A percentile compares a stretch with the other conserved stretches of the same genome.
phyloP scores from a whole-genome alignment of 1,140 invertebrate species.

The Brachionus rubens region DNA sequence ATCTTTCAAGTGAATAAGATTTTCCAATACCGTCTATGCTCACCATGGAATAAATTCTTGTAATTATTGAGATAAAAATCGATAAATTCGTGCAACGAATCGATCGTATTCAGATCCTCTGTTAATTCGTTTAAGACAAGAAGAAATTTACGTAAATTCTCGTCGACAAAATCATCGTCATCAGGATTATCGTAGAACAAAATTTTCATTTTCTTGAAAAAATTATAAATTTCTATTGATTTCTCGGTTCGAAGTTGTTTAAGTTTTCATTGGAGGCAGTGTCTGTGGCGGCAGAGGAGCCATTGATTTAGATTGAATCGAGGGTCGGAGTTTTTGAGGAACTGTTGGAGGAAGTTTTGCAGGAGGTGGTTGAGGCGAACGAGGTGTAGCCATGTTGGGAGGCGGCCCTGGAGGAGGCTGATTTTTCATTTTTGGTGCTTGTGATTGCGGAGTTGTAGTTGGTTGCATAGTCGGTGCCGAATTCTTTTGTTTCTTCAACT shows the following conservation, averaged over 20 bases:
- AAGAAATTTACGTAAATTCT: no score
- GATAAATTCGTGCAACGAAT: no score
- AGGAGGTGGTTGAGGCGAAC: neutral
- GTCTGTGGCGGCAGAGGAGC: neutral
- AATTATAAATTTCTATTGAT: no score
- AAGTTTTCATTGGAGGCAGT: neutral
- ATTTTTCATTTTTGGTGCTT: no score
- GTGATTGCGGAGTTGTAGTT: neutral
- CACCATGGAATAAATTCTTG: neutral
- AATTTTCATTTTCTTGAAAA: no score
- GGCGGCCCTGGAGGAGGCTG: neutral
- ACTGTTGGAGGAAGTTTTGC: neutral
- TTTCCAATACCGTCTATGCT: neutral
- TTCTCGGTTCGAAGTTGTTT: no score
- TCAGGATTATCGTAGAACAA: no score
- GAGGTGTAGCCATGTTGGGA: neutral
- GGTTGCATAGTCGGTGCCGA: neutral
- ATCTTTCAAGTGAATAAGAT: neutral
- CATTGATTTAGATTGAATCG: neutral
- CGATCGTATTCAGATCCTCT: no score
- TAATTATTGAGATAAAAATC: no score
- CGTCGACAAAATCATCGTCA: no score
- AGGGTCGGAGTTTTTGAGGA: neutral
- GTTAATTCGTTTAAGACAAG: no score
- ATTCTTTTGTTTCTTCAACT: conserved; percentile 10